Base-by-base conservation (phyloP, 2,113 vertebrate genomes). In the Platysternon megacephalum region DNA sequence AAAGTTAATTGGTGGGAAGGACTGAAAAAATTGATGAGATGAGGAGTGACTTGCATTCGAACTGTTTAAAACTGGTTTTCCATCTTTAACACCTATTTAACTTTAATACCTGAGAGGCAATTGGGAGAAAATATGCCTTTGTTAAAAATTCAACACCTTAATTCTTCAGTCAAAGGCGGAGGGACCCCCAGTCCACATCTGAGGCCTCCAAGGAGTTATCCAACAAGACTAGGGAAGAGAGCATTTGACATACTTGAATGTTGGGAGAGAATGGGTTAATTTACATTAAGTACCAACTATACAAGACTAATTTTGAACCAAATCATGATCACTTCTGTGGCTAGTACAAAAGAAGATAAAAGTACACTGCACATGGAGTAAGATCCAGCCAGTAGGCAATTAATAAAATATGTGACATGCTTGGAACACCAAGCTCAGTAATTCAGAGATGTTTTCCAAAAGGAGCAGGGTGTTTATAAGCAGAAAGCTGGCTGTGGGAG, bases 81-180 rank as follows among this genome's bases (percentile, higher is more conserved):
- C 94, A 0, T 0, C 90, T 78, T 92, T 52, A 87, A 32, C 2
- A 2, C 61, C 58, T 35, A 61, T 61, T 61, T 61, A 61, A 32
- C 29, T 61, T 32, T 16, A 61, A n/a, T 55, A 39, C 88, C 96
- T 79, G 29, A 24, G 51, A 89, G 49, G 83, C 61, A 49, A 28
- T 72, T 90, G n/a, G 78, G 44, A 96, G 72, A 80, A 82, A 89
- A 94, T 81, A 88, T 42, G 83, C 87, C 87, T 95, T 97, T 26
- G 87, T 95, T 95, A 93, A 95, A 84, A 97, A 90, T 95, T 97
- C 94, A 97, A 0, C 79, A 68, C 32, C 58, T 61, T 65, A n/a
- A 35, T 68, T 68, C 74, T 28, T 46, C 89, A 96, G 95, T 97
- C 87, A 94, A 84, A 97, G 87, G 89, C 13, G 87, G 93, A 81